A percentile compares a stretch with the other conserved stretches of the same genome.
Evolutionary conservation across 2,113 vertebrate genomes (phyloP).

Genomic region (Euleptes europaea): DNA sequence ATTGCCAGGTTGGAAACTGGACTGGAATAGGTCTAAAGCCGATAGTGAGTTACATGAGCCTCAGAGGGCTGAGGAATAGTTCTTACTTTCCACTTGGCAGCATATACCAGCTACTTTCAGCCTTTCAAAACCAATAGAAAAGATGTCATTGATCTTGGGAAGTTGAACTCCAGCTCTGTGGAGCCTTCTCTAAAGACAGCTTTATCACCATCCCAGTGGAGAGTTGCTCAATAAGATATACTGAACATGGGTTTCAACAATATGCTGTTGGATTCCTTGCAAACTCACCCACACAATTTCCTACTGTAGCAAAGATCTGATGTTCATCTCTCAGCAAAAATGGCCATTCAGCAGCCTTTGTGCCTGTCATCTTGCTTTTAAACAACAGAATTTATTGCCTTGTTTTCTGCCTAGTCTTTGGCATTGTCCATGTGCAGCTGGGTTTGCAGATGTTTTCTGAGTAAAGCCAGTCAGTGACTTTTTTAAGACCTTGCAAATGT

Average conservation of each 20-base stretch:
- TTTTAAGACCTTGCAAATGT: conserved; percentile 57
- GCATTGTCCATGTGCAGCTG: conserved; percentile 53
- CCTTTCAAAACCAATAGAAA: background rate
- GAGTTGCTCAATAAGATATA: background rate
- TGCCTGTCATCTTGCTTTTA: conserved; percentile 52
- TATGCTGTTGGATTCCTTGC: conserved; percentile 6
- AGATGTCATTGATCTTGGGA: background rate
- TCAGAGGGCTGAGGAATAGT: background rate
- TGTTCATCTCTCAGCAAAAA: conserved; percentile 21
- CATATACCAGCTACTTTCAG: background rate
- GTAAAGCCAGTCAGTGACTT: conserved; percentile 33
- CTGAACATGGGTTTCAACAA: fast-evolving
- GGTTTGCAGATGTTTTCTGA: conserved; percentile 62
- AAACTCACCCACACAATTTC: background rate
- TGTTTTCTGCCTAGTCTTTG: conserved; percentile 59
- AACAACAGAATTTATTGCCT: conserved; percentile 49
- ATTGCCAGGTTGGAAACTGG: no score
- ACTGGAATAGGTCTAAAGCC: no score
- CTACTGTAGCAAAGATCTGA: conserved; percentile 17
- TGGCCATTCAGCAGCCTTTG: conserved; percentile 48
- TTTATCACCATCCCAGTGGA: background rate
- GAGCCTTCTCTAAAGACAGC: background rate
- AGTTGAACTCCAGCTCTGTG: background rate
- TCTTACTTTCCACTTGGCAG: background rate
- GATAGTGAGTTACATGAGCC: no score